Conservation (phyloP, 2,113 vertebrate species). For the Nicator chloris region DNA sequence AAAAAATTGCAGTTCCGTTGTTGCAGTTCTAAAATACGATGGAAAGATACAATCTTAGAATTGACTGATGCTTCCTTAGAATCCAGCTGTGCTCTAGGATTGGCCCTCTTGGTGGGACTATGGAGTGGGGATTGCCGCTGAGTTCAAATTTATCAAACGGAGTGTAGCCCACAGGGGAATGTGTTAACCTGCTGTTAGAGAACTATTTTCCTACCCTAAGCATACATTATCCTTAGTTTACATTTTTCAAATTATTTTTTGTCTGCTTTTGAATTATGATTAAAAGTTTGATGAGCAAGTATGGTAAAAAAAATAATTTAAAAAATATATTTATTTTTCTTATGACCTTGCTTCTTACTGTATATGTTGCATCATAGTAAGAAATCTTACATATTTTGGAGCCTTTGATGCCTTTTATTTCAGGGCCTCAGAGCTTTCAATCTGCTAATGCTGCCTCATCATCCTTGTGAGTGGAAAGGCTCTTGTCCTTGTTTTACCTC, state of each 20-base stretch:
- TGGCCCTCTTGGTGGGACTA: neutral
- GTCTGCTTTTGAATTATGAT: neutral
- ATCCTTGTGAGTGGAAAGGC: neutral
- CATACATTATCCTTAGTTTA: neutral
- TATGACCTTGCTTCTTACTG: neutral
- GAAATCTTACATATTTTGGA: neutral
- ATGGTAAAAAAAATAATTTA: neutral
- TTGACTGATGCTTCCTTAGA: neutral
- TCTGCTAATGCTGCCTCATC: neutral
- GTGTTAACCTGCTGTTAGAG: too few species aligned
- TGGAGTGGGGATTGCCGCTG: neutral
- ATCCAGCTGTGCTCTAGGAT: neutral
- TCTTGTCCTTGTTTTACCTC: neutral
- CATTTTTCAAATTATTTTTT: neutral
- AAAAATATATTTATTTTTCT: neutral
- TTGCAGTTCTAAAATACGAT: neutral
- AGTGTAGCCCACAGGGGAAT: neutral
- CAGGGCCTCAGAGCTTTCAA: neutral
- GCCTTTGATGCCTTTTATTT: neutral
- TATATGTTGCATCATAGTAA: neutral
- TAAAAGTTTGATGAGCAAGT: neutral
- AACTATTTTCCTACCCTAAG: neutral
- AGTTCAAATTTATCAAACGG: fast-evolving
- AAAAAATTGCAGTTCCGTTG: neutral
- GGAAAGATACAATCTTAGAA: neutral